Evolutionary conservation across 1,140 invertebrate genomes (phyloP), one percentile per base, ranked within the genome.

Genomic region (Atta colombica): DNA sequence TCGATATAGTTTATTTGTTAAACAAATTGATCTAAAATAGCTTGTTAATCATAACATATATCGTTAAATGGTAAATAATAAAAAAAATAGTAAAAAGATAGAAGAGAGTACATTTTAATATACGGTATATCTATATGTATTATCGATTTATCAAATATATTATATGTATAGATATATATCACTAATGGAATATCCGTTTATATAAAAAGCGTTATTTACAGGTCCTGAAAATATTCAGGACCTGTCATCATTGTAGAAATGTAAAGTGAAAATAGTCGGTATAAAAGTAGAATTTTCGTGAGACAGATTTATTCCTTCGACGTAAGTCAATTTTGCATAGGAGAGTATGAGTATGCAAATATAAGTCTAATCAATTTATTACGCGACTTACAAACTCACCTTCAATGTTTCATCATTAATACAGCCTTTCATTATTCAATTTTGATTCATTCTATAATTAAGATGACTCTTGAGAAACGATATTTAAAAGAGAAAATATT

Each of bases 131-230:
- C 12, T 55, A 12, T 53, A 5, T 28, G 18, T 35, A 51, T 1
- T 51, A 74, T 92, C 82, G 90, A 90, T 94, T 94, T 94, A 94
- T 93, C 93, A 93, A 71, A 94, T 94, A 94, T 84, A 87, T 91
- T 81, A 61, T 66, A 85, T 89, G 88, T 87, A 35, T 35, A 75
- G 82, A 89, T 51, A 91, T 51, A 51, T 18, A 21, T 92, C 92
- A 89, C 89, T 91, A 92, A 92, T 91, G 87, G 81, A 92, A 87
- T 88, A 91, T 90, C 87, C 86, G 86, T 89, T 78, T 69, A 28
- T 69, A 51, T 69, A 51, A 51, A 81, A 77, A 69, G 87, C 58
- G 45, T 89, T 85, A 87, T 80, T 6, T 87, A 86, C 90, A 18
- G 35, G 51, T 68, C 68, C 89, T 91, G 93, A 93, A 92, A 91